phyloP scores from a whole-genome alignment of 2,113 vertebrate species.

The Aphyosemion australe region DNA sequence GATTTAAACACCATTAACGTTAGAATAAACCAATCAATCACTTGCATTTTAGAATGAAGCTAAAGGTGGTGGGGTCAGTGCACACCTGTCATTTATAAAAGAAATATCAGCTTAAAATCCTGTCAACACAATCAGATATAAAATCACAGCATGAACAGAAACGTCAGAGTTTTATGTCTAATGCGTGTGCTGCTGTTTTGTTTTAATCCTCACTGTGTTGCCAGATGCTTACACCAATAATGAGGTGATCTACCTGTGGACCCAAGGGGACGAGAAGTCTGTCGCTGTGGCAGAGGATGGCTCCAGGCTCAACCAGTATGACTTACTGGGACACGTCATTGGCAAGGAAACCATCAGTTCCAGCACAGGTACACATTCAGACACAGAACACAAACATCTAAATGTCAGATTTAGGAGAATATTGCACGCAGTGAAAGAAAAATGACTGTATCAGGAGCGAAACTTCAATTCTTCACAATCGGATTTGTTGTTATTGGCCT shows the following conservation, averaged over 20 bases:
- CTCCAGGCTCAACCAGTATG: conserved; percentile 97
- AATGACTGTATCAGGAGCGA: conserved; percentile 5
- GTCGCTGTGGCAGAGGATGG: conserved; percentile 94
- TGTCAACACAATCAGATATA: background rate
- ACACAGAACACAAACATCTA: background rate
- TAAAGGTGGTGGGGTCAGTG: too few species aligned
- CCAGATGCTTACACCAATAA: conserved; percentile 97
- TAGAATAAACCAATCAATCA: background rate
- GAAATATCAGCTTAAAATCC: background rate
- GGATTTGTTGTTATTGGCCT: conserved; percentile 7
- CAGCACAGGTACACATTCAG: conserved; percentile 88
- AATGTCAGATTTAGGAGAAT: too few species aligned
- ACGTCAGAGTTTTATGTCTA: background rate
- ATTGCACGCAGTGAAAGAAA: background rate
- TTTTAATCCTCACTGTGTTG: background rate
- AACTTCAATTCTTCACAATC: background rate
- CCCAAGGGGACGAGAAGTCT: conserved; percentile 89
- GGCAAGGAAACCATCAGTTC: conserved; percentile 97
- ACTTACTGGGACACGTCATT: conserved; percentile 92
- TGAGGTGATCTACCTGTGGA: conserved; percentile 97
- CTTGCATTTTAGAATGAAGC: background rate
- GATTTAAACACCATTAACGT: background rate
- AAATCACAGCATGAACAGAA: background rate
- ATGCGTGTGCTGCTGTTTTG: background rate
- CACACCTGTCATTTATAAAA: background rate